Evolutionary conservation across 2,888 invertebrate genomes (phyloP), one percentile per base, ranked within the genome.

Genomic region (Heteromyza rotundicornis): DNA sequence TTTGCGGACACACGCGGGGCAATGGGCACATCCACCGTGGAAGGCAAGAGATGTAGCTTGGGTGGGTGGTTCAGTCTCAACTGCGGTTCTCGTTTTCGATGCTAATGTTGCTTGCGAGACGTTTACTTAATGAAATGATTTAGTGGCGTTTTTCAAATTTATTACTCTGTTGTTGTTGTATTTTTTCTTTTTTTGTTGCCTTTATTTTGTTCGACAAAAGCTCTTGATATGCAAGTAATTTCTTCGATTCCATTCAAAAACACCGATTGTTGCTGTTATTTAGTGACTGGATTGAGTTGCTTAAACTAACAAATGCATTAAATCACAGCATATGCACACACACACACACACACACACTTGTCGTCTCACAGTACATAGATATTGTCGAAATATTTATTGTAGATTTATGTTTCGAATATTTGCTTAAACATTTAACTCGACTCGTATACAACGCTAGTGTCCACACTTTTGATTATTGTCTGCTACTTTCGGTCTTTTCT

Each of bases 111-210:
- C 60, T 59, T 53, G 55, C 57, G 32, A 54, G 63, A 64, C 57
- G n/a, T 67, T 70, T 75, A 68, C 71, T 74, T 75, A 75, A 75
- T 74, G 73, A 75, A 73, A 76, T 75, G 76, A 74, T 75, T 75
- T 76, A 75, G 71, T 74, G 69, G 67, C 67, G 55, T 66, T 65
- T 75, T 59, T 55, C 68, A 70, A 70, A 74, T 71, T 71, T 74
- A 70, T 72, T 70, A 69, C 67, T 67, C 59, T 32, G 36, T 40
- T 49, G 47, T 20, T 61, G 54, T 16, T 64, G 35, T 20, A 17
- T 35, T 16, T 57, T 57, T 56, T 51, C 40, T 52, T 47, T n/a
- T 59, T 53, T 49, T 17, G 35, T 47, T 51, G 47, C 27, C 32
- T 62, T 17, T 47, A 52, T 27, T 24, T 56, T 56, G 44, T 22